Evolutionary conservation across 2,888 invertebrate species (phyloP).

Genomic region (Pomacea canaliculata): DNA sequence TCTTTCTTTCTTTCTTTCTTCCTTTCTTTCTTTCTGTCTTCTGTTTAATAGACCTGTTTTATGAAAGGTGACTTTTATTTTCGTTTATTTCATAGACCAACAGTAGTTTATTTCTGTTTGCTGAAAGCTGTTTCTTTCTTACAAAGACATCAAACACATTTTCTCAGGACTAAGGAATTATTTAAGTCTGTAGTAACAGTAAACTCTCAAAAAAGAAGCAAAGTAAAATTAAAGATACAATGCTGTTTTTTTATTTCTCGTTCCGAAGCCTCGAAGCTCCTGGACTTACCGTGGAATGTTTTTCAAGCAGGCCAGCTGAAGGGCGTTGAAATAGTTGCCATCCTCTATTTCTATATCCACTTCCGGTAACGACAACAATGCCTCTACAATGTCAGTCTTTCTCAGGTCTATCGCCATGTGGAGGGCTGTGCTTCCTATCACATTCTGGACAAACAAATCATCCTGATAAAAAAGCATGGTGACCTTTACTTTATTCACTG

Average conservation of each 20-base stretch:
- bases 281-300: not conserved
- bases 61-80: slow-evolving; percentile 3
- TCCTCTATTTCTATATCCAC: not conserved
- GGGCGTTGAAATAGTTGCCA: not conserved
- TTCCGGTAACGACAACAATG: slow-evolving; percentile 2
- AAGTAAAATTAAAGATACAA: fast-evolving
- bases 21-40: slow-evolving; percentile 1
- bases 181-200: too few relatives aligned
- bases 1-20: not conserved
- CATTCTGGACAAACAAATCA: not conserved
- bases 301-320: slow-evolving; percentile 4
- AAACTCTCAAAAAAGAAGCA: too few relatives aligned
- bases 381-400: not conserved
- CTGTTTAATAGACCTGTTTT: slow-evolving; percentile 8
- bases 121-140: too few relatives aligned
- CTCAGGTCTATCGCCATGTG: slow-evolving; percentile 4
- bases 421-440: not conserved
- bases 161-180: too few relatives aligned
- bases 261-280: too few relatives aligned
- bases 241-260: too few relatives aligned
- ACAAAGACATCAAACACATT: too few relatives aligned
- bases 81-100: not conserved
- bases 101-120: too few relatives aligned
- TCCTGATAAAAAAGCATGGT: too few relatives aligned
- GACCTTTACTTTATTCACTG: too few relatives aligned